Evolutionary conservation across 2,888 invertebrate species (phyloP).

Genomic region (Dryomyza anilis): DNA sequence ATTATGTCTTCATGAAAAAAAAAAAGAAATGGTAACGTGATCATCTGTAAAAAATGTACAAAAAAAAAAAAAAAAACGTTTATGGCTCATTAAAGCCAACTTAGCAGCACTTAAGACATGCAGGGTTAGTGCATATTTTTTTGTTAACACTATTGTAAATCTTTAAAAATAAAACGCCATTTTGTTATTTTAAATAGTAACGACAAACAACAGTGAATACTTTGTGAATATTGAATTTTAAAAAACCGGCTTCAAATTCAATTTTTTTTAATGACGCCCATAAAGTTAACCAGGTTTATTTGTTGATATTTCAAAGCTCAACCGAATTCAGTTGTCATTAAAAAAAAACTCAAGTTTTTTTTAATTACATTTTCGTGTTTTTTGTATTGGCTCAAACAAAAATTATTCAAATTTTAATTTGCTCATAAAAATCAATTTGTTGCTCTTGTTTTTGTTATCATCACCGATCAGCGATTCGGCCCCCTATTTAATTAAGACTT

Average conservation of each 20-base stretch:
- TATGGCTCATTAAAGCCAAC: slow-evolving; percentile 16
- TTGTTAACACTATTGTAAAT: too few relatives aligned
- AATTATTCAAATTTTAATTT: too few relatives aligned
- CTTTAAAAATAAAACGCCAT: slow-evolving; percentile 5
- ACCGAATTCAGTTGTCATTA: background rate
- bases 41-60: too few relatives aligned
- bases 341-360: background rate
- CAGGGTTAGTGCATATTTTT: too few relatives aligned
- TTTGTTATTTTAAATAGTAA: background rate
- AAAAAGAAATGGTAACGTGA: too few relatives aligned
- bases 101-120: background rate
- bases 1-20: background rate
- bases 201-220: background rate
- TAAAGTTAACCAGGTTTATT: slow-evolving; percentile 6
- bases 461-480: background rate
- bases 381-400: background rate
- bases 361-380: slow-evolving; percentile 17
- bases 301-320: background rate
- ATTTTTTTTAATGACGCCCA: slow-evolving; percentile 9
- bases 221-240: background rate
- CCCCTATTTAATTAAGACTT: background rate
- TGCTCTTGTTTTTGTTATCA: background rate
- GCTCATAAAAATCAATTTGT: slow-evolving; percentile 19
- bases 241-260: slow-evolving; percentile 16
- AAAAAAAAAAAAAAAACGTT: background rate